Evolutionary conservation across 2,888 invertebrate species (phyloP).

Genomic region (Lochmaea crataegi): DNA sequence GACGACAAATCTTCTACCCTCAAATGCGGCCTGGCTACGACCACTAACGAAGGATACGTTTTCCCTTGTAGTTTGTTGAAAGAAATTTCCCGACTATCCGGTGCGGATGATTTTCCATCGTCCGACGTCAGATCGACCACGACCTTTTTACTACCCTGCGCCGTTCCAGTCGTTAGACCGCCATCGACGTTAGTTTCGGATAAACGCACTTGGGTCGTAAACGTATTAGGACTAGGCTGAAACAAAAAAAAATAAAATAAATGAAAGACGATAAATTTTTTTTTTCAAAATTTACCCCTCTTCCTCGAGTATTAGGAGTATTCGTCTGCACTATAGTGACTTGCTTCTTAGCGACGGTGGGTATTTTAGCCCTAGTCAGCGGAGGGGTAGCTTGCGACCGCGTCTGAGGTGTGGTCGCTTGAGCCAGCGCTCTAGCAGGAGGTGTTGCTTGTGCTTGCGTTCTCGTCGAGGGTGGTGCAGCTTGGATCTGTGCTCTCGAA

Average conservation of each 20-base stretch:
- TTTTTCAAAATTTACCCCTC: conserved; percentile 23
- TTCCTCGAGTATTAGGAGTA: conserved; percentile 26
- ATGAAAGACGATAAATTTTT: no score
- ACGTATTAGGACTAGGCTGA: conserved; percentile 29
- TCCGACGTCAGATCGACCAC: conserved; percentile 75
- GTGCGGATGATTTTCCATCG: conserved; percentile 68
- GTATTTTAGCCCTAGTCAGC: conserved; percentile 9
- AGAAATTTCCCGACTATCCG: conserved; percentile 79
- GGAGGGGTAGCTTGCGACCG: conserved; percentile 8
- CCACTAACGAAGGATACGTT: conserved; percentile 88
- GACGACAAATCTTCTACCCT: conserved; percentile 74
- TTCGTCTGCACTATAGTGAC: conserved; percentile 3
- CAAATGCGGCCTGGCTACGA: conserved; percentile 83
- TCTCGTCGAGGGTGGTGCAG: no score
- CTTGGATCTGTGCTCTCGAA: background rate
- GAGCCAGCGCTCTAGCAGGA: conserved; percentile 1
- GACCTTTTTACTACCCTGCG: conserved; percentile 51
- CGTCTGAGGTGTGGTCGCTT: conserved; percentile 15
- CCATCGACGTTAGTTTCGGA: conserved; percentile 80
- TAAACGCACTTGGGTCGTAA: conserved; percentile 68
- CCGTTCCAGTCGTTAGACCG: conserved; percentile 72
- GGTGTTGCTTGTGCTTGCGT: background rate
- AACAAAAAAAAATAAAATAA: background rate
- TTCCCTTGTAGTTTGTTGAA: conserved; percentile 84
- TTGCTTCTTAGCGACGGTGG: conserved; percentile 7